Conservation (phyloP, 2,888 invertebrate genomes). For the Coenonympha arcania region DNA sequence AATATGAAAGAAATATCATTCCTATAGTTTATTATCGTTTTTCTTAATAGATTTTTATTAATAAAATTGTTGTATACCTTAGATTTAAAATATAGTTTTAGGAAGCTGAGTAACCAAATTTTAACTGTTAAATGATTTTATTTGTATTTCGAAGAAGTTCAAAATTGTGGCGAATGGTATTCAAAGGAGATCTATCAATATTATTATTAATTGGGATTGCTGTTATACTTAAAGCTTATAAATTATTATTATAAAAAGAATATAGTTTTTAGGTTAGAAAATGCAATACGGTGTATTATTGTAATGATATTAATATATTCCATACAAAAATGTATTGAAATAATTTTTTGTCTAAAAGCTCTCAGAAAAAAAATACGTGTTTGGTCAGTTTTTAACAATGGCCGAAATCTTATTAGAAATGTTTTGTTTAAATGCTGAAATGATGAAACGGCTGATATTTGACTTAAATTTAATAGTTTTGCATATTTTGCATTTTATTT, state of each 20-base stretch:
- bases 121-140: constrained; percentile 17
- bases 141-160: no score
- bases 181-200: no score
- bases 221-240: constrained; percentile 5
- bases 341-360: constrained; percentile 6
- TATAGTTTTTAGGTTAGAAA: not conserved
- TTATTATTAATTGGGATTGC: constrained; percentile 6
- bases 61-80: constrained; percentile 26
- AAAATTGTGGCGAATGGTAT: no score
- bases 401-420: no score
- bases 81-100: constrained; percentile 18
- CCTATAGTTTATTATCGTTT: constrained; percentile 47
- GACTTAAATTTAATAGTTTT: no score
- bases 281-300: constrained; percentile 4
- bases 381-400: not conserved
- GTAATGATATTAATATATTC: constrained; percentile 1
- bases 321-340: no score
- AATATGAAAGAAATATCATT: constrained; percentile 43
- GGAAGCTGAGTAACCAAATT: constrained; percentile 23
- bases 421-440: no score
- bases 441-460: no score
- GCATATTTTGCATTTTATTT: no score
- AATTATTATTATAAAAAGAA: not conserved
- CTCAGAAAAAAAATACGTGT: constrained; percentile 8
- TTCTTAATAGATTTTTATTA: constrained; percentile 29